These are phyloP conservation scores for Lampris megalopsis DNA, from an alignment of 2,113 vertebrate species.

Conservation along the genomic window DNA sequence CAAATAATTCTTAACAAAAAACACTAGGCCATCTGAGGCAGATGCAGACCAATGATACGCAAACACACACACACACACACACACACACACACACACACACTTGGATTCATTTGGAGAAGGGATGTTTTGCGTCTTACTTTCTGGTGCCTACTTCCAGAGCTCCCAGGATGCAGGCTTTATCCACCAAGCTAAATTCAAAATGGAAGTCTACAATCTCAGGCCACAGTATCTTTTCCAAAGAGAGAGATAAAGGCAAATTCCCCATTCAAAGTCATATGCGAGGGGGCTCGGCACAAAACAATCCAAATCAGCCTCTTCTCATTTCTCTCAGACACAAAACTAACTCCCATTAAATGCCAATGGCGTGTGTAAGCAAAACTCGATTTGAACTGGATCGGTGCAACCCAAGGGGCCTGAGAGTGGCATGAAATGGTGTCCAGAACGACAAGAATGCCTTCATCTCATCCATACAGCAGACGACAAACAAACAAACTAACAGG, in stretches of 20 bases:
- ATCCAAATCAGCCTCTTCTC: not conserved
- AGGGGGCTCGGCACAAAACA: too few relatives aligned
- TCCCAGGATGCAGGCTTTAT: slow-evolving; percentile 11
- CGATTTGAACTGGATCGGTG: not conserved
- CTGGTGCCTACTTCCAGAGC: slow-evolving; percentile 1
- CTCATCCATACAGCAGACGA: not conserved
- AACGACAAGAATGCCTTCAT: not conserved
- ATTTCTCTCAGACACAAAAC: not conserved
- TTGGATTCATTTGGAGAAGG: not conserved
- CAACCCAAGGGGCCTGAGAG: not conserved
- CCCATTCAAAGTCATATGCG: slow-evolving; percentile 1
- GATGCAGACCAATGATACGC: not conserved
- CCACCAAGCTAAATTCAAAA: not conserved
- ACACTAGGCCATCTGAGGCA: not conserved
- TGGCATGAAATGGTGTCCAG: not conserved
- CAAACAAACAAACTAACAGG: not conserved
- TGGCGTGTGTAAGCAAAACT: not conserved
- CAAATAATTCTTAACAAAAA: not conserved
- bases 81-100: not conserved
- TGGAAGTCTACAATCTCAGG: slow-evolving; percentile 12
- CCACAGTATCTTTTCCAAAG: slow-evolving; percentile 12
- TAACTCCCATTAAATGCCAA: too few relatives aligned
- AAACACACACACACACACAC: not conserved
- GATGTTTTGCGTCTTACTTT: slow-evolving; percentile 9
- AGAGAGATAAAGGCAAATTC: slow-evolving; percentile 13